Percentiles rank a stretch among this genome's conserved stretches.
Evolutionary conservation across 2,113 vertebrate genomes (phyloP).

Genomic region (Leptobrachium leishanense): DNA sequence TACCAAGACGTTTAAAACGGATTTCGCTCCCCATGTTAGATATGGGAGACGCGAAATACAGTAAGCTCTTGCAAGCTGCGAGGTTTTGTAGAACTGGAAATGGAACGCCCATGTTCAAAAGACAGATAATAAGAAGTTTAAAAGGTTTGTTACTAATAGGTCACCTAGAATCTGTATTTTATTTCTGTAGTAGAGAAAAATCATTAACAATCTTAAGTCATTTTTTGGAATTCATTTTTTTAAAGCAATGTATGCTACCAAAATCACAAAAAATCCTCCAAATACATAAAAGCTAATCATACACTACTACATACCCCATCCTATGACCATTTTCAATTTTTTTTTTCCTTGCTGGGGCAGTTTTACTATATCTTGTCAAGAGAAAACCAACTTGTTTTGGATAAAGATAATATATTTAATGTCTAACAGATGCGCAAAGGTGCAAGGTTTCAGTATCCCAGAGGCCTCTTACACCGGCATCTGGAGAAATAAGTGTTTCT

Average conservation of each 20-base stretch:
- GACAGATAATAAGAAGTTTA: background rate
- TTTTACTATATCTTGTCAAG: slow-evolving; percentile 37
- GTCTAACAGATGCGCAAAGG: slow-evolving; percentile 40
- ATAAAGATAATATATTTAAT: slow-evolving; percentile 46
- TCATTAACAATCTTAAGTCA: background rate
- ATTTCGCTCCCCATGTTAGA: no score
- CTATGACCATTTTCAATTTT: no score
- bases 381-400: slow-evolving; percentile 32
- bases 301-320: no score
- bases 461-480: slow-evolving; percentile 36
- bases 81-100: background rate
- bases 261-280: background rate
- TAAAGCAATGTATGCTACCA: background rate
- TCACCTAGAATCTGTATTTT: background rate
- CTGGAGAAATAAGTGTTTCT: slow-evolving; percentile 45
- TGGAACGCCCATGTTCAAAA: slow-evolving; percentile 15
- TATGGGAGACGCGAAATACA: no score
- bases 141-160: background rate
- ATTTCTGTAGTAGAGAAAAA: background rate
- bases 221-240: background rate
- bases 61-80: no score
- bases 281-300: no score
- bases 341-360: background rate
- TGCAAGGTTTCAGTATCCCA: slow-evolving; percentile 44
- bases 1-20: no score